Conservation (phyloP, 2,888 invertebrate species). For the Cremastinae sp. region DNA sequence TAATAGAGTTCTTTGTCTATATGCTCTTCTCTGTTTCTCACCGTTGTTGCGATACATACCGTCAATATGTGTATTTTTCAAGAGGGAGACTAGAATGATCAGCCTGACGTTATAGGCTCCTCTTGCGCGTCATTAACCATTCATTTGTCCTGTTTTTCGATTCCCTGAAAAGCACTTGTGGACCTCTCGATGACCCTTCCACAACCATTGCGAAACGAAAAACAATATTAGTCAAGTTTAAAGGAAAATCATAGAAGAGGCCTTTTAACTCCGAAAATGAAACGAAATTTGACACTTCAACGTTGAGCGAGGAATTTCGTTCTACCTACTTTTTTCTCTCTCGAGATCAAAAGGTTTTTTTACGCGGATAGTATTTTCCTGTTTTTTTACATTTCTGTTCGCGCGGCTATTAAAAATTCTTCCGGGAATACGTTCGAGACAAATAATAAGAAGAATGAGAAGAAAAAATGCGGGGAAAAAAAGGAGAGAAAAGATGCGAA, state of each 20-base stretch:
- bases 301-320: background rate
- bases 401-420: conserved; percentile 41
- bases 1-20: conserved; percentile 73
- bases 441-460: conserved; percentile 38
- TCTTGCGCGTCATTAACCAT: conserved; percentile 6
- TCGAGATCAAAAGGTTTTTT: conserved; percentile 20
- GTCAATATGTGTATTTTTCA: conserved; percentile 12
- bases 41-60: conserved; percentile 44
- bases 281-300: conserved; percentile 9
- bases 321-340: conserved; percentile 1
- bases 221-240: no score
- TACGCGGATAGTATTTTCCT: conserved; percentile 30
- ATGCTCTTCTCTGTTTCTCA: conserved; percentile 39
- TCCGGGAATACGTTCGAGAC: conserved; percentile 37
- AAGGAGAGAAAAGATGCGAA: conserved; percentile 50
- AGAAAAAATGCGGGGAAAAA: conserved; percentile 31
- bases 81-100: conserved; percentile 28
- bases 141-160: background rate
- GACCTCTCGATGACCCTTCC: no score
- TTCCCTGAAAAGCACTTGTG: no score
- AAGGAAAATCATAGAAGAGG: no score
- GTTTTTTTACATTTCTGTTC: conserved; percentile 23
- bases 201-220: no score
- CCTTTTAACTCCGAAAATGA: conserved; percentile 7
- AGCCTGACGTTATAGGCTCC: conserved; percentile 11